Base-by-base conservation (phyloP, 1,140 invertebrate species). In the Neodiprion lecontei region DNA sequence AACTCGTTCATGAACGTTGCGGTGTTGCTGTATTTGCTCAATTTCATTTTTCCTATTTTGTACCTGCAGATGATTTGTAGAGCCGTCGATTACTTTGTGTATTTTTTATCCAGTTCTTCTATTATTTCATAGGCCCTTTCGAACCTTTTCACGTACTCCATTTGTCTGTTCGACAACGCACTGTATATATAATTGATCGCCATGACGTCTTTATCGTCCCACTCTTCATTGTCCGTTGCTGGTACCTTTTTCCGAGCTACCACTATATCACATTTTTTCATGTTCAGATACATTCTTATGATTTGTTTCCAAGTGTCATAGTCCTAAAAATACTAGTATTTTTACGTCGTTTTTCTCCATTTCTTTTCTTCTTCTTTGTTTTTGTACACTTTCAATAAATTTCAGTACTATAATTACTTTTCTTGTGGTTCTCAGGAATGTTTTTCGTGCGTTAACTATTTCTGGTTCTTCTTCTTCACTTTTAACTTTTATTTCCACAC, bases 31-130 rank as follows among this genome's bases (percentile, higher is more conserved):
- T 61, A 80, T 75, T 75, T 74, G 69, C 79, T 77, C 61, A 78
- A 69, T 74, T 72, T 80, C n/a, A 81, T 53, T 49, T 61, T 75
- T 78, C 79, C 76, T 5, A 81, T 11, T 61, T 80, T 79, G 74
- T 77, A 65, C 72, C 79, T 68, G 67, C 73, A 76, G 65, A 79
- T 28, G 50, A 81, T 80, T 75, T 80, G 80, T 66, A 81, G 69
- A 10, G 77, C 78, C 73, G 80, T 80, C 70, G 81, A 82, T 72
- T 82, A 40, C 73, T 75, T 81, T 47, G 75, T 40, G 73, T 80
- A 81, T 67, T 80, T 69, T 17, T 75, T 47, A 69, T 79, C 77
- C 68, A 82, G 77, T 74, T 79, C 81, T 49, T 77, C 76, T 9
- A 80, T 79, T 61, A 81, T 81, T 21, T 77, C 77, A 69, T 71